These are phyloP conservation scores for Otolemur crassicaudatus DNA, from an alignment of 2,797 vertebrate genomes.

Conservation along the genomic window DNA sequence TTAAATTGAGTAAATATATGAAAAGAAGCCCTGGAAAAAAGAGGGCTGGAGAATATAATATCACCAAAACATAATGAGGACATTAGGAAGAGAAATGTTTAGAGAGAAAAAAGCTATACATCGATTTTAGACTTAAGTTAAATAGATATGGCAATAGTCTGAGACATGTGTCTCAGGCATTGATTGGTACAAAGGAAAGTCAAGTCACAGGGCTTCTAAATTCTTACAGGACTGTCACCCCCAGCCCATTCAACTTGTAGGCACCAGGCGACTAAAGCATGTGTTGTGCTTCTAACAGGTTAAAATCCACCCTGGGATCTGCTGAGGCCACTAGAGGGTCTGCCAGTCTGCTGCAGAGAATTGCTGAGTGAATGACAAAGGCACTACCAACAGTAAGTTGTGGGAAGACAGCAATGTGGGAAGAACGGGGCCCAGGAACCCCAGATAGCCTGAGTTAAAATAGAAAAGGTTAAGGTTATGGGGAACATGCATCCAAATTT, in stretches of 20 bases:
- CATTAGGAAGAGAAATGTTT: not conserved
- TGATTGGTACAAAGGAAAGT: not conserved
- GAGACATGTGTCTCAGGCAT: not conserved
- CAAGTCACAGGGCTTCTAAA: not conserved
- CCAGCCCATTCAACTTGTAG: not conserved
- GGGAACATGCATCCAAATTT: not conserved
- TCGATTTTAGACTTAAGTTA: not conserved
- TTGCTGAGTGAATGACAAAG: conserved; percentile 47
- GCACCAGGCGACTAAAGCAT: not conserved
- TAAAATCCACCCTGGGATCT: not conserved
- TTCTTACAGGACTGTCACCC: not conserved
- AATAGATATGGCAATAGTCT: not conserved
- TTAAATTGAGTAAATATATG: not conserved
- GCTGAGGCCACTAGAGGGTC: not conserved
- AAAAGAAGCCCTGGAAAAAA: not conserved
- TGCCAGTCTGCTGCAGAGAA: not conserved
- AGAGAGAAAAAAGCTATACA: not conserved
- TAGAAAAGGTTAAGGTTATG: not conserved
- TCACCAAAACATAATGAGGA: not conserved
- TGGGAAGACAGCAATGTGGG: not conserved
- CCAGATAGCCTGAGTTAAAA: not conserved
- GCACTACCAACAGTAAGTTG: not conserved
- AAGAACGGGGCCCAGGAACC: not conserved
- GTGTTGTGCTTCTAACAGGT: conserved; percentile 15
- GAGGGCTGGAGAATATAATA: not conserved